phyloP scores from a whole-genome alignment of 2,888 invertebrate genomes.

The Apodemia hepburni region DNA sequence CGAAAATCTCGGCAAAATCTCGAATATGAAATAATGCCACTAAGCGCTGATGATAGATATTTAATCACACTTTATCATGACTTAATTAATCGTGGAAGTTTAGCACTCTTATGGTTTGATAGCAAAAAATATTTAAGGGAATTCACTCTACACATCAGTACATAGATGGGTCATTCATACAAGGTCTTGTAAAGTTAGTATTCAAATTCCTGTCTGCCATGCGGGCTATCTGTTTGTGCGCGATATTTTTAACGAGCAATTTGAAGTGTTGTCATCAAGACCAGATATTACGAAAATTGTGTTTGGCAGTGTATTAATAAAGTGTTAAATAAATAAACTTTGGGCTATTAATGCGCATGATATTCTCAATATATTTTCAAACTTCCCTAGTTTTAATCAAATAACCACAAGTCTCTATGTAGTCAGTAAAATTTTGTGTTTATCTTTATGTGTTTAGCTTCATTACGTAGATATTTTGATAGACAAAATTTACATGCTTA shows the following conservation, averaged over 20 bases:
- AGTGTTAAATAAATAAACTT: neutral
- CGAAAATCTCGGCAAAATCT: too few species aligned
- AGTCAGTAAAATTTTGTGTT: slow-evolving; percentile 8
- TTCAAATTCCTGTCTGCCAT: neutral
- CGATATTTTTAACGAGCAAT: neutral
- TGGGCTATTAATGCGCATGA: neutral
- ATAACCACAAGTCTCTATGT: neutral
- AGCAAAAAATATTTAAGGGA: too few species aligned
- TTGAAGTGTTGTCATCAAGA: neutral
- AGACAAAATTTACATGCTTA: slow-evolving; percentile 4
- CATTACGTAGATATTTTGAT: slow-evolving; percentile 1
- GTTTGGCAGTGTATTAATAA: too few species aligned
- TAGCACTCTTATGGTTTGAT: too few species aligned
- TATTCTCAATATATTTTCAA: neutral
- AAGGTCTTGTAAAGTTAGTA: neutral
- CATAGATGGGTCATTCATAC: too few species aligned
- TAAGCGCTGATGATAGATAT: too few species aligned
- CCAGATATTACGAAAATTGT: too few species aligned
- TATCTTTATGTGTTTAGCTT: slow-evolving; percentile 12
- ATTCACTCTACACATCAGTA: too few species aligned
- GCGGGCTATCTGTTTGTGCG: slow-evolving; percentile 5
- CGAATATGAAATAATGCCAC: too few species aligned
- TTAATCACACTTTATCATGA: too few species aligned
- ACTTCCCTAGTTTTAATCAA: neutral
- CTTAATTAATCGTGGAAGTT: too few species aligned